Evolutionary conservation across 2,113 vertebrate species (phyloP), one percentile per base, ranked within the genome.

Genomic region (Phainopepla nitens): DNA sequence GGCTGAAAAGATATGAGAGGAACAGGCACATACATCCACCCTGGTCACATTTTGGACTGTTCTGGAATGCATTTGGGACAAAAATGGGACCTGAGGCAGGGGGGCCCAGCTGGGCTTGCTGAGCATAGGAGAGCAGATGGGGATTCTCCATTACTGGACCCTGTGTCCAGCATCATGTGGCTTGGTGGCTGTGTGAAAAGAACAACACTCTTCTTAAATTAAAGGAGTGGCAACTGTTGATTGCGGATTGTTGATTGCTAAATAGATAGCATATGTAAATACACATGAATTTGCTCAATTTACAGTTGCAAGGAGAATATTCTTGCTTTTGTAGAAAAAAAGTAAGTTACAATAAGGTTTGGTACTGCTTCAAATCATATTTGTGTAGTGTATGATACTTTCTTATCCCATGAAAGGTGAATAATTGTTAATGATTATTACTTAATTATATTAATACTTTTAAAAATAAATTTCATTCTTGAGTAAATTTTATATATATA

Each of bases 251-350:
- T 27, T 65, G 13, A 28, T 45, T 58, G 35, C 27, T 73, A 41
- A 73, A 50, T n/a, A 70, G 27, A 28, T 65, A 41, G 27, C 19
- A 17, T n/a, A 13, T 4, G 6, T 28, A 76, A 73, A 57, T 20
- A 4, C 4, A 6, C 25, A 5, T 0, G 0, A 61, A 50, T 78
- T 66, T 53, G 4, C 9, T 70, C 28, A 7, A 10, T 82, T 76
- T 77, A 29, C 29, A 64, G 23, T 41, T 61, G 15, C 45, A 84
- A 58, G 44, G 25, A 54, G 35, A 54, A 54, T 50, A 39, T 62
- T 50, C 23, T 85, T 82, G 12, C 29, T 68, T 39, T 81, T 57
- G 13, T 78, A 66, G 36, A 78, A 65, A 19, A 19, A 78, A 75
- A 35, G 8, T 50, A 35, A 80, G 23, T 20, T 72, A 23, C 7